phyloP scores from a whole-genome alignment of 1,140 invertebrate genomes.

The Hyles euphorbiae region DNA sequence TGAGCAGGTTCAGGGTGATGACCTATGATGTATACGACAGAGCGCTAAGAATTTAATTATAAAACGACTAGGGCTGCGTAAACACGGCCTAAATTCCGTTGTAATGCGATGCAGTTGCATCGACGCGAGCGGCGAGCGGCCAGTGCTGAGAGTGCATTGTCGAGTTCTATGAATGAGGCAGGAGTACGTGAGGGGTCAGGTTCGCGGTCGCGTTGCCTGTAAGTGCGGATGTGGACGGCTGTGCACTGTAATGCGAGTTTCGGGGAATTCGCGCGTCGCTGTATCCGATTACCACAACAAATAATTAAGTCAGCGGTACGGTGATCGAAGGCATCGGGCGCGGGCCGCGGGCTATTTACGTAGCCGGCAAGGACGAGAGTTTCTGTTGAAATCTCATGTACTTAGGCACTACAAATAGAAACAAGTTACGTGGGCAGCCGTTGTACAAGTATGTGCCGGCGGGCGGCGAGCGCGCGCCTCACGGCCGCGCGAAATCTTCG shows the following conservation, averaged over 20 bases:
- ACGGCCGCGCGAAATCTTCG: conserved; percentile 1
- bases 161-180: conserved; percentile 52
- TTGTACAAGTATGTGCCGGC: conserved; percentile 44
- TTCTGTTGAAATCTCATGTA: conserved; percentile 43
- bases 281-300: conserved; percentile 55
- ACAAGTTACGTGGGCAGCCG: conserved; percentile 56
- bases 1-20: conserved; percentile 49
- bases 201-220: conserved; percentile 39
- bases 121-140: conserved; percentile 9
- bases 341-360: conserved; percentile 24
- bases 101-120: conserved; percentile 33
- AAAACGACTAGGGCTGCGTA: conserved; percentile 32
- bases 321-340: conserved; percentile 35
- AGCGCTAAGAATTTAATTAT: conserved; percentile 16
- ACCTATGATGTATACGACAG: conserved; percentile 3
- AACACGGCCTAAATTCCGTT: conserved; percentile 39
- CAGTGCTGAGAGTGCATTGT: conserved; percentile 26
- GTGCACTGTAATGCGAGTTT: conserved; percentile 44
- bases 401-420: conserved; percentile 53
- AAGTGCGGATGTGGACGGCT: conserved; percentile 43
- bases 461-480: conserved; percentile 42
- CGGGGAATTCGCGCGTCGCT: conserved; percentile 43
- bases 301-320: conserved; percentile 65
- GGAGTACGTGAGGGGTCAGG: conserved; percentile 29
- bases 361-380: conserved; percentile 39